These are phyloP conservation scores for Disparrhopalites patrizii DNA, from an alignment of 2,888 invertebrate species.

Conservation along the genomic window DNA sequence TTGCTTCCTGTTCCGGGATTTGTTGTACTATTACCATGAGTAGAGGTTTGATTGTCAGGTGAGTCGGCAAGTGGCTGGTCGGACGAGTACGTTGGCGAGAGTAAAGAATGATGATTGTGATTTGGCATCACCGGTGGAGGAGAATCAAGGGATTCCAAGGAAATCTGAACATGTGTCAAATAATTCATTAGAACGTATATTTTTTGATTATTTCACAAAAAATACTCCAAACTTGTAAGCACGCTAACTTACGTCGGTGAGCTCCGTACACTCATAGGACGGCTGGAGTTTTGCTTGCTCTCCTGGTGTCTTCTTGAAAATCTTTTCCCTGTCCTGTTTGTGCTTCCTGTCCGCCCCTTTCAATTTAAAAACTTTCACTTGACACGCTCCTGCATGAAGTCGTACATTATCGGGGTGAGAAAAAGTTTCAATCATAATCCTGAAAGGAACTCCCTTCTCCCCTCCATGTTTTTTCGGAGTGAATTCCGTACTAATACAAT, in stretches of 20 bases:
- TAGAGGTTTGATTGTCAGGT: constrained; percentile 41
- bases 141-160: constrained; percentile 60
- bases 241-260: constrained; percentile 69
- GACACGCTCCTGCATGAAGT: constrained; percentile 92
- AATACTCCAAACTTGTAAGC: neutral
- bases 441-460: constrained; percentile 95
- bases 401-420: constrained; percentile 60
- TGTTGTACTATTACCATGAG: constrained; percentile 31
- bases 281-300: constrained; percentile 92
- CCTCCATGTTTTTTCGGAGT: constrained; percentile 97
- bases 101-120: constrained; percentile 35
- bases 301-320: constrained; percentile 73
- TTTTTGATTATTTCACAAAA: neutral
- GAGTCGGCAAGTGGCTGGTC: constrained; percentile 46
- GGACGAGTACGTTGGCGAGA: constrained; percentile 47
- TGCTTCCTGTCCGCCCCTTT: constrained; percentile 97
- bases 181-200: neutral
- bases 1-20: constrained; percentile 5
- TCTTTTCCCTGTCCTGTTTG: constrained; percentile 93
- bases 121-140: constrained; percentile 50
- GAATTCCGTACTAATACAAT: constrained; percentile 97
- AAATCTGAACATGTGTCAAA: constrained; percentile 54
- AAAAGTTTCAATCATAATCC: constrained; percentile 89
- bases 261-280: constrained; percentile 90
- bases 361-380: constrained; percentile 82